phyloP scores from a whole-genome alignment of 2,797 vertebrate genomes.

The Lacerta bilineata region DNA sequence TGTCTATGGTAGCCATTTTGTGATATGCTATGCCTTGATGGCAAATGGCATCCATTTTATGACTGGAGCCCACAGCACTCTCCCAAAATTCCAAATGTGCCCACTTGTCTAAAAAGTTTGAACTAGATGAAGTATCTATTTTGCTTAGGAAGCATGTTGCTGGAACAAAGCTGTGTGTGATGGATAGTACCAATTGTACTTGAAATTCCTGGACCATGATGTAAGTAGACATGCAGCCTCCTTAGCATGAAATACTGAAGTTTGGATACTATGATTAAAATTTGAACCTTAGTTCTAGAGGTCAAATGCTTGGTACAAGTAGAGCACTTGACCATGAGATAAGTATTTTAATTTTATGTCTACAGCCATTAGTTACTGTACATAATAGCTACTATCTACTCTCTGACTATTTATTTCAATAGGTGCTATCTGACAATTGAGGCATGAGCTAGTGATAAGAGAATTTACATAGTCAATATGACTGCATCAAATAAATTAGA shows the following conservation, averaged over 20 bases:
- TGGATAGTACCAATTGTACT: background rate
- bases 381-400: background rate
- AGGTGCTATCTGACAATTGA: background rate
- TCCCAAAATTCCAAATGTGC: too few relatives aligned
- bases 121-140: background rate
- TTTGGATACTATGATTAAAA: background rate
- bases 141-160: background rate
- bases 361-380: background rate
- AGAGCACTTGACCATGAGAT: background rate
- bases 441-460: background rate
- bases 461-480: background rate
- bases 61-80: too few relatives aligned
- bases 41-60: too few relatives aligned
- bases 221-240: background rate
- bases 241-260: background rate
- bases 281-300: background rate
- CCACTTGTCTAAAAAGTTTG: too few relatives aligned
- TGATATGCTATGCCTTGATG: too few relatives aligned
- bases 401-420: background rate
- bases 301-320: background rate
- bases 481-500: background rate
- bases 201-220: background rate
- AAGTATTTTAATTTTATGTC: background rate
- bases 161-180: background rate
- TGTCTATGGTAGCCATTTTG: too few relatives aligned